A percentile compares a stretch with the other conserved stretches of the same genome.
phyloP scores from a whole-genome alignment of 2,888 invertebrate genomes.

The Ormyrus labotus region DNA sequence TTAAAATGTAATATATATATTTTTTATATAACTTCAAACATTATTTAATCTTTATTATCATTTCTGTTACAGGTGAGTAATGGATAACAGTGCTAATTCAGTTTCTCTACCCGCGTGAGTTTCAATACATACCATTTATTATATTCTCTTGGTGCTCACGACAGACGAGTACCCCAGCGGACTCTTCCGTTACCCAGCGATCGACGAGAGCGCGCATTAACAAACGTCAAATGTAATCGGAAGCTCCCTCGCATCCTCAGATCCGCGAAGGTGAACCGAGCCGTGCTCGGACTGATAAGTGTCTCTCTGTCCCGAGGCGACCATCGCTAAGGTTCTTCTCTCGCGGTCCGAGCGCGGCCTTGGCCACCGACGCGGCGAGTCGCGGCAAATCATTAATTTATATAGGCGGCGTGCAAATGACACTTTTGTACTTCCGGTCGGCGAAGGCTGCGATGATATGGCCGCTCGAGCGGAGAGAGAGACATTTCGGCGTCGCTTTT shows the following conservation, averaged over 20 bases:
- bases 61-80: slow-evolving; percentile 37
- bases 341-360: neutral
- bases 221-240: too few relatives aligned
- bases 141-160: neutral
- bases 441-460: too few relatives aligned
- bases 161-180: too few relatives aligned
- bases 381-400: slow-evolving; percentile 35
- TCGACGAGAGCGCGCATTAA: too few relatives aligned
- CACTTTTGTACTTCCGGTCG: too few relatives aligned
- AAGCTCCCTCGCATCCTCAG: neutral
- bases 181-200: too few relatives aligned
- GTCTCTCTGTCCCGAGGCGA: neutral
- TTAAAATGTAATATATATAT: neutral
- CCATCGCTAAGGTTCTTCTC: slow-evolving; percentile 34
- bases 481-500: too few relatives aligned
- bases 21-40: neutral
- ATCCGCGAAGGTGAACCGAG: neutral
- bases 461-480: too few relatives aligned
- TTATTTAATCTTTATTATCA: slow-evolving; percentile 17
- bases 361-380: neutral
- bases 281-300: slow-evolving; percentile 32
- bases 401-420: neutral
- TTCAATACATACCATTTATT: neutral
- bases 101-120: slow-evolving; percentile 18
- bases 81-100: neutral